Evolutionary conservation across 2,888 invertebrate species (phyloP).

Genomic region (Caprella mutica): DNA sequence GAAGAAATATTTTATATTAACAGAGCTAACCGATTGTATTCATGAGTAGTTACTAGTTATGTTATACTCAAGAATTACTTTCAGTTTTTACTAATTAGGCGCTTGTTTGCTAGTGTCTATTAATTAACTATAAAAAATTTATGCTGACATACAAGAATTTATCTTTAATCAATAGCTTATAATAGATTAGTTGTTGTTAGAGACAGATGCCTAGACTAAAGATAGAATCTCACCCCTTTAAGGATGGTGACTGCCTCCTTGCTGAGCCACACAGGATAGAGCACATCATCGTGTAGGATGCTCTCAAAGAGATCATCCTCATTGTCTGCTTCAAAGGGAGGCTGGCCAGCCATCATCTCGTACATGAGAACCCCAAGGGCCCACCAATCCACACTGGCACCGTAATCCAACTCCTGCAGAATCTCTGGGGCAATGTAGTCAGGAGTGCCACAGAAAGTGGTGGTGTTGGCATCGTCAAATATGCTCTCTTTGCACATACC

Average conservation of each 20-base stretch:
- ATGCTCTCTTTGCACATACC: slow-evolving; percentile 99
- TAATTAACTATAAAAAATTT: too few species aligned
- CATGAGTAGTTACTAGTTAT: not conserved
- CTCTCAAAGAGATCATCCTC: slow-evolving; percentile 98
- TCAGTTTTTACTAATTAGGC: too few species aligned
- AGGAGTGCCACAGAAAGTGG: slow-evolving; percentile 98
- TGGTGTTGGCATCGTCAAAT: slow-evolving; percentile 73
- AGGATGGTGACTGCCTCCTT: slow-evolving; percentile 81
- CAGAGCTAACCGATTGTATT: not conserved
- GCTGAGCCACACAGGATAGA: slow-evolving; percentile 93
- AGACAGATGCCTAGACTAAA: too few species aligned
- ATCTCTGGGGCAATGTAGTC: slow-evolving; percentile 99
- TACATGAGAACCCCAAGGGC: slow-evolving; percentile 96
- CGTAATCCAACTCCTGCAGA: slow-evolving; percentile 64
- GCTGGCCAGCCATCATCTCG: slow-evolving; percentile 99
- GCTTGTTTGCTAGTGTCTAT: too few species aligned
- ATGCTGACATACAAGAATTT: too few species aligned
- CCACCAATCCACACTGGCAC: slow-evolving; percentile 59
- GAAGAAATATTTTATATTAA: too few species aligned
- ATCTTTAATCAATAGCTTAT: too few species aligned
- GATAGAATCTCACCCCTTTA: slow-evolving; percentile 56
- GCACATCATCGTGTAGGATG: slow-evolving; percentile 93
- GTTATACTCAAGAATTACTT: not conserved
- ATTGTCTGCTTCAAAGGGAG: slow-evolving; percentile 98
- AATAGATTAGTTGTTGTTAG: too few species aligned